phyloP scores from a whole-genome alignment of 1,140 invertebrate genomes.

The Drosophila dunni region DNA sequence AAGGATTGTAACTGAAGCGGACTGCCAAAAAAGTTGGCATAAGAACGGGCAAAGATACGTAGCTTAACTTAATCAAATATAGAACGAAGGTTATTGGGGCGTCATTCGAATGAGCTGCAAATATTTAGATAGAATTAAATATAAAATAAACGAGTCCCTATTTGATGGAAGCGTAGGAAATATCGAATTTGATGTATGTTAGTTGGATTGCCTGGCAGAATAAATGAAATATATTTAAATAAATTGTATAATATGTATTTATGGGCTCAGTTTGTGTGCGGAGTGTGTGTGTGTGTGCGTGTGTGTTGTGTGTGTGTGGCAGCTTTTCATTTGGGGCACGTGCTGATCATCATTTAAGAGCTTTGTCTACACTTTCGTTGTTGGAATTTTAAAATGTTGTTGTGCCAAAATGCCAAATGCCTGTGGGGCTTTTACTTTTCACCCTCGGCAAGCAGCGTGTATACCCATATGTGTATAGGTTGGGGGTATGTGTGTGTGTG shows the following conservation, averaged over 20 bases:
- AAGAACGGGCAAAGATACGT: too few relatives aligned
- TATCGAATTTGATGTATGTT: conserved; percentile 5
- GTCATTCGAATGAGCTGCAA: too few relatives aligned
- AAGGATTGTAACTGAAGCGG: too few relatives aligned
- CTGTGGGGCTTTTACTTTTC: conserved; percentile 56
- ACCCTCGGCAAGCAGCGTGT: conserved; percentile 14
- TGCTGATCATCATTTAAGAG: conserved; percentile 77
- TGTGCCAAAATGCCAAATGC: conserved; percentile 22
- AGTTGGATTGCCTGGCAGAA: neutral
- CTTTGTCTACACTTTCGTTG: conserved; percentile 77
- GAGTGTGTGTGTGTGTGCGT: conserved; percentile 7
- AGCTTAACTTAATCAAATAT: too few relatives aligned
- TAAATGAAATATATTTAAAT: conserved; percentile 18
- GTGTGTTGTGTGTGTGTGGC: conserved; percentile 22
- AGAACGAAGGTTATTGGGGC: too few relatives aligned
- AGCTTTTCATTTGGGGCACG: conserved; percentile 66
- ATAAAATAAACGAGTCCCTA: too few relatives aligned
- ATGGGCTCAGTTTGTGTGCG: neutral
- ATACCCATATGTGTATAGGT: conserved; percentile 1
- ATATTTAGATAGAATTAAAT: too few relatives aligned
- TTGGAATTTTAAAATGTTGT: conserved; percentile 72
- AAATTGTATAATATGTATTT: conserved; percentile 11
- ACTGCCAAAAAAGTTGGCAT: too few relatives aligned
- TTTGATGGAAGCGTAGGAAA: neutral
- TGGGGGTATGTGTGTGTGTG: conserved; percentile 9